Evolutionary conservation across 2,797 vertebrate species (phyloP), one percentile per base, ranked within the genome.

Genomic region (Propithecus deckenii): DNA sequence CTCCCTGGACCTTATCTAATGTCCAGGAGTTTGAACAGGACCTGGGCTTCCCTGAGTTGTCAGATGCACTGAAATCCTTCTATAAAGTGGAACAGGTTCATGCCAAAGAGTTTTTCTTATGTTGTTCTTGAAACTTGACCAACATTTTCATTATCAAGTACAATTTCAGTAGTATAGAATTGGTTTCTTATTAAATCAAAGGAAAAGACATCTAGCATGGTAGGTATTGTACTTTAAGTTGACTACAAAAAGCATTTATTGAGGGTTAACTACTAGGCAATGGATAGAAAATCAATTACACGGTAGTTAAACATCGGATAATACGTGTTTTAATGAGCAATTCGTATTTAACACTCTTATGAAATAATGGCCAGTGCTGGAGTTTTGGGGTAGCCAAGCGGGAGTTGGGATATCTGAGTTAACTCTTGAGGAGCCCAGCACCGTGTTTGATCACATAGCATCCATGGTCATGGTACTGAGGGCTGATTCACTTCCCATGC

Each of bases 261-360:
- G 97, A 97, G 94, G 86, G 95, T 96, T 86, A 38, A 63, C 87
- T n/a, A 79, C 69, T 94, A 76, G 41, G 38, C 87, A 89, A 92
- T 75, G 38, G 71, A 91, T 91, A 96, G 78, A 92, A 91, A 97
- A 96, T 96, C 95, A 97, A 96, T 97, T 96, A 95, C 59, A 96
- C 25, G 89, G 97, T 95, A 97, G 86, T 96, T 96, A 98, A 97
- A 92, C 98, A 96, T 96, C 88, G 81, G 96, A 92, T 97, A 97
- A 95, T 98, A 97, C 87, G 85, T 98, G 79, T 97, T 96, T 95
- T 97, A 97, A 93, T 97, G 97, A 97, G 95, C 90, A 96, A 89
- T 96, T 96, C n/a, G 61, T 92, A 96, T 95, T 97, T 96, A 98
- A 89, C 63, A 95, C 86, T 95, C 89, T 97, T 95, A 94, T 72